A percentile compares a stretch with the other conserved stretches of the same genome.
These are phyloP conservation scores for Homalodisca vitripennis DNA, from an alignment of 1,140 invertebrate genomes.

Conservation along the genomic window DNA sequence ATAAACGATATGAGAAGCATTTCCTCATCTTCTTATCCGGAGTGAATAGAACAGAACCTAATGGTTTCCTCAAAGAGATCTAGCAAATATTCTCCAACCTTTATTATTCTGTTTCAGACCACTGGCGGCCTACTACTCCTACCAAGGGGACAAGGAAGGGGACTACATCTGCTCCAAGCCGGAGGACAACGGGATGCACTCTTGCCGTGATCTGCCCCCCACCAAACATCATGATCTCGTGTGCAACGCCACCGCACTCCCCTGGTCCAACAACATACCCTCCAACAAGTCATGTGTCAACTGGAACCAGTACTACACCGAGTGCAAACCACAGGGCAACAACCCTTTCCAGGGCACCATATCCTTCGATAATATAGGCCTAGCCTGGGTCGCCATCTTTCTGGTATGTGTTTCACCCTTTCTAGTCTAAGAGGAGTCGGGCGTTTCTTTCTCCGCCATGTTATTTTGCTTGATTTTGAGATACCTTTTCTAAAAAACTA, in stretches of 20 bases:
- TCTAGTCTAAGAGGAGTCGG: no score
- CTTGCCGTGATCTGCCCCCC: slow-evolving; percentile 83
- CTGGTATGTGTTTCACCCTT: slow-evolving; percentile 89
- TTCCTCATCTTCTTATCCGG: no score
- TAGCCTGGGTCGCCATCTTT: slow-evolving; percentile 99
- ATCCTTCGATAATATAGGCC: slow-evolving; percentile 98
- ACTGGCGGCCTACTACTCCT: slow-evolving; percentile 75
- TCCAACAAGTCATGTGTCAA: slow-evolving; percentile 82
- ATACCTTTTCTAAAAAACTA: no score
- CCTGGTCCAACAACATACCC: slow-evolving; percentile 51
- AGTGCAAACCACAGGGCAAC: slow-evolving; percentile 85
- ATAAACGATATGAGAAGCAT: no score
- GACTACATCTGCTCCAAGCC: slow-evolving; percentile 97
- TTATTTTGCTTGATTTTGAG: no score
- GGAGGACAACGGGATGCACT: slow-evolving; percentile 94
- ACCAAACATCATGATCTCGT: slow-evolving; percentile 57
- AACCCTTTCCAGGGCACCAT: slow-evolving; percentile 99
- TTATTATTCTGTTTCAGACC: no score
- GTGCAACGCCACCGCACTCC: slow-evolving; percentile 56
- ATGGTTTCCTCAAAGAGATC: no score
- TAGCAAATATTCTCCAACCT: no score
- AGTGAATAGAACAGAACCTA: no score
- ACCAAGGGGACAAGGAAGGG: slow-evolving; percentile 74
- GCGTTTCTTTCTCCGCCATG: no score
- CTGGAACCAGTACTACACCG: slow-evolving; percentile 99